phyloP scores from a whole-genome alignment of 1,140 invertebrate species.

The Scaptomyza pallida region DNA sequence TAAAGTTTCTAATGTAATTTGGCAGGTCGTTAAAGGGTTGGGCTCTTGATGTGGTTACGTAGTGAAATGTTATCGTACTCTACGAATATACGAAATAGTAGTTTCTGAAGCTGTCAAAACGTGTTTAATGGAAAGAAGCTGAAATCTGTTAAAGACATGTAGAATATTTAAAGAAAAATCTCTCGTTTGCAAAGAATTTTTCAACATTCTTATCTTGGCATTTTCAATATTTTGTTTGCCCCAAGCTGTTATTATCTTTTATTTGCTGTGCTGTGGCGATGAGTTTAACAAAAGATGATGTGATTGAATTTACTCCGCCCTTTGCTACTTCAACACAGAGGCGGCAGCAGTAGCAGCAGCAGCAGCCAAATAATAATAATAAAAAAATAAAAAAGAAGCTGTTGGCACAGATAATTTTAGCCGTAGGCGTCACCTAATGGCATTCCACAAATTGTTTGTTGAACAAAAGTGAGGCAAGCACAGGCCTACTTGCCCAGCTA shows the following conservation, averaged over 20 bases:
- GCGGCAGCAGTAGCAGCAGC: background rate
- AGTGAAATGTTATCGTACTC: slow-evolving; percentile 19
- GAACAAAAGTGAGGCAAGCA: slow-evolving; percentile 48
- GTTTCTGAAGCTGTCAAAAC: background rate
- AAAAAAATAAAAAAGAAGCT: slow-evolving; percentile 11
- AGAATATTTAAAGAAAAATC: too few relatives aligned
- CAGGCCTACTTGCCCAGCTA: slow-evolving; percentile 30
- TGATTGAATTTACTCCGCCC: slow-evolving; percentile 66
- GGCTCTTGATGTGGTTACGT: slow-evolving; percentile 40
- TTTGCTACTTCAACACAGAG: background rate
- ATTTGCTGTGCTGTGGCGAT: slow-evolving; percentile 34
- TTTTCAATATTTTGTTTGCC: slow-evolving; percentile 34
- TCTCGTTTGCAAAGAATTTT: slow-evolving; percentile 11
- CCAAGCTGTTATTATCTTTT: slow-evolving; percentile 56
- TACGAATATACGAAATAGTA: too few relatives aligned
- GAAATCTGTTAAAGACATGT: too few relatives aligned
- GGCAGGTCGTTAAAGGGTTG: slow-evolving; percentile 41
- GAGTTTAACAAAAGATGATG: slow-evolving; percentile 68
- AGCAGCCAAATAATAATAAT: slow-evolving; percentile 3
- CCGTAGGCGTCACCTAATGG: slow-evolving; percentile 77
- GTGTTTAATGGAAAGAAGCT: background rate
- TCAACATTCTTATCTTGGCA: slow-evolving; percentile 30
- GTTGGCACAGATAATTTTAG: slow-evolving; percentile 72
- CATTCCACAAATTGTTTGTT: slow-evolving; percentile 79
- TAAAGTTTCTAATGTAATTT: slow-evolving; percentile 76